Percentiles rank a stretch among this genome's conserved stretches.
phyloP scores from a whole-genome alignment of 1,140 invertebrate species.

The Drosophila repletoides region DNA sequence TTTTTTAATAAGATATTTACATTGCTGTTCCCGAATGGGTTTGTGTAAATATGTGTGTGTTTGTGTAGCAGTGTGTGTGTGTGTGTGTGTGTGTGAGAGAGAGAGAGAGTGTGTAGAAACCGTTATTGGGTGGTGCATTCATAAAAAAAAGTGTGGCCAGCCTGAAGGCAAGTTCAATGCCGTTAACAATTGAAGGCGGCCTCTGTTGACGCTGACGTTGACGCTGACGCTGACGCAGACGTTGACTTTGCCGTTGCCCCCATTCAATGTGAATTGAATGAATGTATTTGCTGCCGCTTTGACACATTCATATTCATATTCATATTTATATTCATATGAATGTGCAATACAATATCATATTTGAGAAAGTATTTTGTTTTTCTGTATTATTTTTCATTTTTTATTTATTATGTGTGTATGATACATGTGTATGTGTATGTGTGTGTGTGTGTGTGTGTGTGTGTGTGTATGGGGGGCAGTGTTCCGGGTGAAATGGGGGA shows the following conservation, averaged over 20 bases:
- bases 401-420: slow-evolving; percentile 9
- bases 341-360: slow-evolving; percentile 20
- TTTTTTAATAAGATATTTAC: slow-evolving; percentile 25
- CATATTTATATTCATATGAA: slow-evolving; percentile 26
- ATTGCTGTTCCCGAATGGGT: slow-evolving; percentile 20
- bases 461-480: slow-evolving; percentile 1
- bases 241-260: slow-evolving; percentile 21
- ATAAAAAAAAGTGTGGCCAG: slow-evolving; percentile 17
- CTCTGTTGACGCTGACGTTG: neutral
- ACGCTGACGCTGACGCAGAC: neutral
- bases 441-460: slow-evolving; percentile 1
- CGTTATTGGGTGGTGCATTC: neutral
- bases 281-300: slow-evolving; percentile 1
- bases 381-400: slow-evolving; percentile 22
- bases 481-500: slow-evolving; percentile 1
- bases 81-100: neutral
- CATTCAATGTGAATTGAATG: too few relatives aligned
- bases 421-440: slow-evolving; percentile 3
- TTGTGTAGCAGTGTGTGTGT: neutral
- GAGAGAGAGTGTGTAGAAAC: neutral
- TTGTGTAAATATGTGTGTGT: slow-evolving; percentile 3
- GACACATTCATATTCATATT: slow-evolving; percentile 28
- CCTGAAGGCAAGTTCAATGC: slow-evolving; percentile 22
- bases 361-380: slow-evolving; percentile 9
- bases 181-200: slow-evolving; percentile 9